These are phyloP conservation scores for Pediacus dermestoides DNA, from an alignment of 2,888 invertebrate species.

Conservation along the genomic window DNA sequence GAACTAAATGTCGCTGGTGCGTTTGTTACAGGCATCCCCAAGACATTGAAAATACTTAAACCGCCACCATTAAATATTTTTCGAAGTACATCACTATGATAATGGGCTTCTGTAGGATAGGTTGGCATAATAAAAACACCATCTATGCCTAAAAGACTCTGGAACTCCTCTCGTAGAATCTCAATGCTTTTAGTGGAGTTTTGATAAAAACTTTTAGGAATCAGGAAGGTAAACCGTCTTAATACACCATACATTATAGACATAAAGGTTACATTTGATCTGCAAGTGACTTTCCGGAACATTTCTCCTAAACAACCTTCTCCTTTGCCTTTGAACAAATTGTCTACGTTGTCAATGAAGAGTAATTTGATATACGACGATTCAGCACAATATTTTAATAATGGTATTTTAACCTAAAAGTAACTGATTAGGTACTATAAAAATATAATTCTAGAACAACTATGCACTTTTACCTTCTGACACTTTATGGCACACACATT, in stretches of 20 bases:
- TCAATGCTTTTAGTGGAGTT: conserved; percentile 26
- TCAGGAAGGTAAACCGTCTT: conserved; percentile 34
- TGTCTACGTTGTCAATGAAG: conserved; percentile 60
- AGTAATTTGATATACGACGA: conserved; percentile 56
- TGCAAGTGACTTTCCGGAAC: conserved; percentile 60
- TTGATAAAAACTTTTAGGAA: conserved; percentile 17
- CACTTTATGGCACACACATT: conserved; percentile 22
- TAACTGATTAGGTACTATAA: conserved; percentile 21
- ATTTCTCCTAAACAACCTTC: conserved; percentile 62
- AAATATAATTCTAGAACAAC: neutral
- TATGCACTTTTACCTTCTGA: conserved; percentile 13
- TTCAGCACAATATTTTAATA: conserved; percentile 64
- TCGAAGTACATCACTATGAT: conserved; percentile 64
- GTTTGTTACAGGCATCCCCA: conserved; percentile 81
- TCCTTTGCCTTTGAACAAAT: conserved; percentile 63
- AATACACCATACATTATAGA: conserved; percentile 57
- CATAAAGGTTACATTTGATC: conserved; percentile 64
- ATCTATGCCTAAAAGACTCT: conserved; percentile 62
- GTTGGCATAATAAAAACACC: conserved; percentile 69
- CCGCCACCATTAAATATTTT: conserved; percentile 72
- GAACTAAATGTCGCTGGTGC: conserved; percentile 75
- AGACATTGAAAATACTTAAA: conserved; percentile 75
- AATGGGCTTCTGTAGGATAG: conserved; percentile 63
- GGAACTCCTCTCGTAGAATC: conserved; percentile 34
- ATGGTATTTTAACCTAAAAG: conserved; percentile 58